Evolutionary conservation across 1,140 invertebrate species (phyloP), one percentile per base, ranked within the genome.

Genomic region (Orius insidiosus): DNA sequence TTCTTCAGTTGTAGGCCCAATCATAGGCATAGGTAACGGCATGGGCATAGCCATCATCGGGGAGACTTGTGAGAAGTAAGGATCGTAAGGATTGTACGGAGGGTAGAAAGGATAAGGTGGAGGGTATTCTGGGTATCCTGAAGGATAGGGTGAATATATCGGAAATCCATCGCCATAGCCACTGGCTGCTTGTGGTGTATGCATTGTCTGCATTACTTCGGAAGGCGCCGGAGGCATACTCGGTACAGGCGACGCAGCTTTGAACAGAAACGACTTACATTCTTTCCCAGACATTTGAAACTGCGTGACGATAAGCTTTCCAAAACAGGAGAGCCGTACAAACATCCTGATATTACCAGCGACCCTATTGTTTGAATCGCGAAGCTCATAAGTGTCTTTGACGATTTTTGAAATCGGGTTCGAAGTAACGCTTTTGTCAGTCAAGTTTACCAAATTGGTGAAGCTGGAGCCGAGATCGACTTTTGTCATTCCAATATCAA

Each of bases 241-340:
- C 3, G 24, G 24, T 24, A 24, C 24, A 24, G 24, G 24, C 3
- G 24, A 24, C 3, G 24, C 15, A 0, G 61, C 58, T 47, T 66
- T 65, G 45, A 66, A 66, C 0, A 64, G 47, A 45, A 62, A 66
- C 0, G 59, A 55, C 48, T 62, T 60, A 16, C 55, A 55, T 31
- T 65, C 60, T 18, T 56, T 50, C 0, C 62, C 60, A 6, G 31
- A 36, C 33, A 62, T 53, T 60, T 75, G 70, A 54, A 77, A 78
- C 52, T 71, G 69, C 2, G 76, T 78, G 3, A 76, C 63, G 24
- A 77, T 75, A 48, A 75, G 61, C 52, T 70, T 69, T 9, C 75
- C 76, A 49, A 77, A 76, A 53, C 71, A 74, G 6, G 73, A 74
- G 53, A 72, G 66, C 7, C 75, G 58, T 5, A 71, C 56, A 61